Conservation (phyloP, 2,113 vertebrate genomes). For the Entelurus aequoreus region DNA sequence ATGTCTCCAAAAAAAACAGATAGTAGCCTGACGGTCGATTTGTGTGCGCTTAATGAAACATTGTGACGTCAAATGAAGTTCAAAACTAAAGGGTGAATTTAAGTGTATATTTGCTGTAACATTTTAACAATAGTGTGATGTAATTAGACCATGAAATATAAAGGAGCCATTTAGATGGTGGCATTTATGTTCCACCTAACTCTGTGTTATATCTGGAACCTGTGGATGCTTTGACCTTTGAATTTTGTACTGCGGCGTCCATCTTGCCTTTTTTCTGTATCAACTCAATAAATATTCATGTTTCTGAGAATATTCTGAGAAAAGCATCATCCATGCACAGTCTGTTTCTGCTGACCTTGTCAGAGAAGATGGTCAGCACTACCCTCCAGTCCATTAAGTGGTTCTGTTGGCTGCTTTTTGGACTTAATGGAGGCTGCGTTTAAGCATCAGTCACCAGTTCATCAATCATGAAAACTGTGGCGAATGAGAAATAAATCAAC, state of each 20-base stretch:
- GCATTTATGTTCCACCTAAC: neutral
- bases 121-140: too few relatives aligned
- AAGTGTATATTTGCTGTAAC: too few relatives aligned
- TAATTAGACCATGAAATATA: too few relatives aligned
- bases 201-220: neutral
- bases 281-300: conserved; percentile 7
- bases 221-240: conserved; percentile 5
- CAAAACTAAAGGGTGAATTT: too few relatives aligned
- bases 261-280: neutral
- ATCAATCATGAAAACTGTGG: too few relatives aligned
- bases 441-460: neutral
- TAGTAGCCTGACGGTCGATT: too few relatives aligned
- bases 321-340: conserved; percentile 5
- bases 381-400: conserved; percentile 33
- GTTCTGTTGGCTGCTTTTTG: conserved; percentile 24
- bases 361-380: conserved; percentile 28
- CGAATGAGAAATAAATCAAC: too few relatives aligned
- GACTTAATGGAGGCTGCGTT: conserved; percentile 35
- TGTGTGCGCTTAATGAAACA: too few relatives aligned
- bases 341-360: conserved; percentile 34
- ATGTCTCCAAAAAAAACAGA: too few relatives aligned
- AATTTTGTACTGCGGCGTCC: neutral
- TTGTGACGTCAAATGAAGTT: too few relatives aligned
- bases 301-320: neutral
- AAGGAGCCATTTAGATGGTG: too few relatives aligned